Evolutionary conservation across 2,797 vertebrate species (phyloP).

Genomic region (Nasua narica): DNA sequence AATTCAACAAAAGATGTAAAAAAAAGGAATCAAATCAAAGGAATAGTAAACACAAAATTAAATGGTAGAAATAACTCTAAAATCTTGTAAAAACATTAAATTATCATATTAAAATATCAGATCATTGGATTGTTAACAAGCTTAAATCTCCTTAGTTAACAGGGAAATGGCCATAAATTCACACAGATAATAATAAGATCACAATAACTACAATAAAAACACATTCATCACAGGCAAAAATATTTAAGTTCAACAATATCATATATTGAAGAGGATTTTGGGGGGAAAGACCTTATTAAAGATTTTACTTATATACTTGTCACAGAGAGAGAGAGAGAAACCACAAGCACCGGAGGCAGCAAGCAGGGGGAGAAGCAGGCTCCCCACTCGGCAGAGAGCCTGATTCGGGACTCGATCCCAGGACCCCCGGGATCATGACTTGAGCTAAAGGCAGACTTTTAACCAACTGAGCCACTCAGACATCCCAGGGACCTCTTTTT

Average conservation of each 20-base stretch:
- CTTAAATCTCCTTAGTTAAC: neutral
- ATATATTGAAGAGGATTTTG: neutral
- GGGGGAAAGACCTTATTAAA: too few species aligned
- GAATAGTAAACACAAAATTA: neutral
- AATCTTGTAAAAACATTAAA: neutral
- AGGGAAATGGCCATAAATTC: neutral
- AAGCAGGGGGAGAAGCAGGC: neutral
- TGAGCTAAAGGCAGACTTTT: neutral
- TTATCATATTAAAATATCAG: neutral
- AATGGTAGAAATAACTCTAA: neutral
- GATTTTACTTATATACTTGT: neutral
- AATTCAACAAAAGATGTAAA: neutral
- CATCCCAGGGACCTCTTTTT: neutral
- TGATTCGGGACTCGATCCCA: accelerated
- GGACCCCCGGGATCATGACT: neutral
- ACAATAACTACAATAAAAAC: neutral
- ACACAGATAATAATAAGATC: neutral
- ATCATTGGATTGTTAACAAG: neutral
- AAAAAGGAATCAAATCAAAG: neutral
- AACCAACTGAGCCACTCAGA: neutral
- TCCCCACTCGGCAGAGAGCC: neutral
- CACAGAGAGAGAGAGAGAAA: neutral
- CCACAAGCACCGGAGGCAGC: neutral
- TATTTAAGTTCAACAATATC: neutral
- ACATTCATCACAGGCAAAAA: neutral